Evolutionary conservation across 2,113 vertebrate genomes (phyloP).

Genomic region (Indicator maculatus): DNA sequence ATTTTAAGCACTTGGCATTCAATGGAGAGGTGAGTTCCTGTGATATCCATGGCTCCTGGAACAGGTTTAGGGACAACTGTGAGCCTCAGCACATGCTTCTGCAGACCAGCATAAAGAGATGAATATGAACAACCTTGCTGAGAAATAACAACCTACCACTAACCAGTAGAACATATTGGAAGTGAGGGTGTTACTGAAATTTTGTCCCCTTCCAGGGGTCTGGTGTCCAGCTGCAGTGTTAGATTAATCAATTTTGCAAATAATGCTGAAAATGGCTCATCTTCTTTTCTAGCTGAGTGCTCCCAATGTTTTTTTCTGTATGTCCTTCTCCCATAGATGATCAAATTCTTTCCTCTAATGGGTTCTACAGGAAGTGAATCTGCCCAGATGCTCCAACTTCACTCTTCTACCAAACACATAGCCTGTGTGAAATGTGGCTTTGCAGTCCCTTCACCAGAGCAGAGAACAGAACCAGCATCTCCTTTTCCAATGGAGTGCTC

Average conservation of each 20-base stretch:
- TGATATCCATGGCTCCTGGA: not conserved
- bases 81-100: not conserved
- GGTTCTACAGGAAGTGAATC: not conserved
- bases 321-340: fast-evolving
- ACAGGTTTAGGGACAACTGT: not conserved
- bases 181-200: not conserved
- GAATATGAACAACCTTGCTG: fast-evolving
- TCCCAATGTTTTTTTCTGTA: not conserved
- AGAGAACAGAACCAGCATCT: not conserved
- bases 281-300: not conserved
- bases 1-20: not conserved
- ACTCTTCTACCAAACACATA: not conserved
- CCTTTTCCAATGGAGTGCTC: not conserved
- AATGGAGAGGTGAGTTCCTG: not conserved
- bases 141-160: not conserved
- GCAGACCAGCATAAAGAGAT: fast-evolving
- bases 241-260: not conserved
- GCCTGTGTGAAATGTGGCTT: not conserved
- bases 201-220: not conserved
- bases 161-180: not conserved
- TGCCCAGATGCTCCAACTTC: fast-evolving
- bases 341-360: not conserved
- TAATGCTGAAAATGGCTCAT: not conserved
- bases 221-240: not conserved
- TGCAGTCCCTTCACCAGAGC: not conserved